A percentile compares a stretch with the other conserved stretches of the same genome.
Evolutionary conservation across 2,888 invertebrate species (phyloP).

Genomic region (Didymodactylos carnosus): DNA sequence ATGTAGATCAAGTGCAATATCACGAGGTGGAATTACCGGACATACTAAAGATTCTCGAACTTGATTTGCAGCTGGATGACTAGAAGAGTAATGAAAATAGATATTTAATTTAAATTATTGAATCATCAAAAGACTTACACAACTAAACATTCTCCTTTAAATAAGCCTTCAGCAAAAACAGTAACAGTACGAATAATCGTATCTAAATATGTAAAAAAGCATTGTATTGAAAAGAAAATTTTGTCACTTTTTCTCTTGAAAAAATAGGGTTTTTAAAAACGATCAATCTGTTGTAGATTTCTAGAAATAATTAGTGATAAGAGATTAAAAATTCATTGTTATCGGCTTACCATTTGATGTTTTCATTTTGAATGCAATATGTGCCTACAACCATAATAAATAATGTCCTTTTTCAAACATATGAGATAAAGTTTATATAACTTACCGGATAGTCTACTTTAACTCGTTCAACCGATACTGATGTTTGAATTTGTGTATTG

Average conservation of each 20-base stretch:
- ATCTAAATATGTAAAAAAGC: conserved; percentile 21
- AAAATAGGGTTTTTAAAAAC: too few species aligned
- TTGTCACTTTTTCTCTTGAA: too few species aligned
- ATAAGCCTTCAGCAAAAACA: conserved; percentile 68
- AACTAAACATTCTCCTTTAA: conserved; percentile 40
- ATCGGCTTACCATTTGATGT: conserved; percentile 49
- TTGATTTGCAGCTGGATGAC: conserved; percentile 46
- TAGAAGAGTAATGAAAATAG: conserved; percentile 27
- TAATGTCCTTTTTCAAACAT: background rate
- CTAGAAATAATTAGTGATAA: background rate
- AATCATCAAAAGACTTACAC: conserved; percentile 29
- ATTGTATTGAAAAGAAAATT: too few species aligned
- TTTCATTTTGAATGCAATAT: conserved; percentile 50
- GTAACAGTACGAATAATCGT: conserved; percentile 53
- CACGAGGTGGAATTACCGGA: conserved; percentile 50
- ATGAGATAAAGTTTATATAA: too few species aligned
- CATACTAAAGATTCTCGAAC: conserved; percentile 43
- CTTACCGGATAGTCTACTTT: conserved; percentile 31
- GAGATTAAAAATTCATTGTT: background rate
- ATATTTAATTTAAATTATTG: background rate
- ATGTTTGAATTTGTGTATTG: conserved; percentile 57
- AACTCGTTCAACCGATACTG: conserved; percentile 45
- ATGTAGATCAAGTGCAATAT: conserved; percentile 67
- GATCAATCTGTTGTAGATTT: too few species aligned
- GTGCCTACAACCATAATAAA: conserved; percentile 39